Evolutionary conservation across 2,888 invertebrate species (phyloP), one percentile per base, ranked within the genome.

Genomic region (Oxycera nigricornis): DNA sequence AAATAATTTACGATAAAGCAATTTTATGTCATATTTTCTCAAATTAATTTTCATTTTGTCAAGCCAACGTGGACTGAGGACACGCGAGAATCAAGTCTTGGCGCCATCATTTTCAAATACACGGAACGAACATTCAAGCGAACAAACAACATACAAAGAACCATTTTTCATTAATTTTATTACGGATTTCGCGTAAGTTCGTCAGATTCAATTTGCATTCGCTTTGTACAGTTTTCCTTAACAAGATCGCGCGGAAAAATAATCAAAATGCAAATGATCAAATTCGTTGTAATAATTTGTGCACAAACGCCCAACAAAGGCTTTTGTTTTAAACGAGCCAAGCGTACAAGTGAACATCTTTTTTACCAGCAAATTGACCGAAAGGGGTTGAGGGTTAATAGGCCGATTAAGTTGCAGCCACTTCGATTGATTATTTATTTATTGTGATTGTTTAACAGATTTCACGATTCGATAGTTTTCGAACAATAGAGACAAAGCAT

Each of bases 301-400:
- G n/a, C n/a, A n/a, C n/a, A n/a, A 39, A 14, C 14, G 39, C 14
- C 9, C 6, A 22, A 55, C 55, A 55, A 55, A 55, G 55, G 55
- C 24, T 24, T 55, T 55, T 55, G 55, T 55, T 24, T 55, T 24
- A 9, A 55, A 55, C 11, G 55, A 55, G 11, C 46, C 50, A 6
- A 20, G 55, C 24, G 24, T 24, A 17, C 22, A 20, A 22, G 11
- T 2, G 22, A 55, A 24, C 24, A 35, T 35, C 17, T 2, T 46
- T 46, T n/a, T n/a, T n/a, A n/a, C n/a, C 46, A 46, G 17, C 55
- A 9, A 55, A 24, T 17, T 14, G 24, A 55, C 20, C 55, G 24
- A 55, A 55, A 55, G 61, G 35, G 61, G 61, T 61, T 20, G 61
- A 61, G 26, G 61, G 61, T 61, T 61, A 61, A 61, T 61, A 22